Base-by-base conservation (phyloP, 2,888 invertebrate genomes). In the Leptopilina myrica region DNA sequence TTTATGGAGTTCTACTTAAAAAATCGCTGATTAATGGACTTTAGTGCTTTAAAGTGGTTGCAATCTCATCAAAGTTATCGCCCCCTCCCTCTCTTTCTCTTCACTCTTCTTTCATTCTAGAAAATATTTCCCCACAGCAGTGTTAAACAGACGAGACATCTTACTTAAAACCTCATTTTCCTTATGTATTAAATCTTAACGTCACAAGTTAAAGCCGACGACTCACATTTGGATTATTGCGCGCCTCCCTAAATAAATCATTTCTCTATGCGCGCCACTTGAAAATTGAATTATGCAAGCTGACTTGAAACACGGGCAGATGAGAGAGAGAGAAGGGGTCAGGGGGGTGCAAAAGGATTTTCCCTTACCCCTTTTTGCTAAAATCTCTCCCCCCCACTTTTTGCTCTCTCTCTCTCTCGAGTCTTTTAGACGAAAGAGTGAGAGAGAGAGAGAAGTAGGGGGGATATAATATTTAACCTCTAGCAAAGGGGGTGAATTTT, bases 221-320 rank as follows among this genome's bases (percentile, higher is more conserved):
- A 49, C 69, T 69, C 53, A 69, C 69, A 69, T 69, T 26, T 69
- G 53, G 69, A 69, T 69, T 69, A 69, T 69, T 69, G 46, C 49
- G 69, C 69, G 53, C 43, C 43, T 69, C 26, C 26, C 69, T 69
- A 69, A 73, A 73, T 73, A 56, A 73, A 73, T 73, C 73, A 73
- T 73, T 73, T 56, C 73, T 73, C 73, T 14, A 73, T 26, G 53
- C 33, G 56, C 56, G 56, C 56, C 43, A 73, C 56, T 56, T n/a
- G 73, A 73, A 73, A 73, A 73, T 56, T 73, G 73, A 56, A 73
- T 73, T 73, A 73, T 73, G 73, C 73, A 73, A n/a, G 20, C 5
- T 56, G 56, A n/a, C 33, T 56, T 56, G 73, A 69, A 49, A 49
- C 49, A 49, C 49, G 11, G 11, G 49, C 0, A 43, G 43, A 43